Base-by-base conservation (phyloP, 2,888 invertebrate species). In the Synergus laeviventris region DNA sequence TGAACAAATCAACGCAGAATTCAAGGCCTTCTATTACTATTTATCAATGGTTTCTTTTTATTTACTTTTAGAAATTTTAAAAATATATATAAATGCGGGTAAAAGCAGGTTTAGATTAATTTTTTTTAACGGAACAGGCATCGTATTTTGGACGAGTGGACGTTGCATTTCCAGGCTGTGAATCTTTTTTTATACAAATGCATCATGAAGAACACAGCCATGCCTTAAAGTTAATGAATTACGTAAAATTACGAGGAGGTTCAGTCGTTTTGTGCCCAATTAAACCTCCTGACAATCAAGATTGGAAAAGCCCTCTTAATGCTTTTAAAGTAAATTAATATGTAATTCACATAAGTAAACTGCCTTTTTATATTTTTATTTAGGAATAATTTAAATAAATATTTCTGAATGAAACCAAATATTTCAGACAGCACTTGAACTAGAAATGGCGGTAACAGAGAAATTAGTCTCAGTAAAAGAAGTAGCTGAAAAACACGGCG, bases 11-110 rank as follows among this genome's bases (percentile, higher is more conserved):
- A 91, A 92, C 82, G 88, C 91, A 75, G 94, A 94, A 88, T 90
- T 94, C 16, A 92, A 92, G 80, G 94, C 94, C 21, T 92, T 92
- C 81, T 94, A 93, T 87, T 91, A 92, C 73, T 94, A 94, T 87
- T 88, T 94, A 80, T 92, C 93, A 12, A 93, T 94, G 93, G 92
- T 94, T 89, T 86, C 31, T 56, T 74, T 36, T 54, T 62, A 76
- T 42, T 3, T 56, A 56, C 49, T 59, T 74, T 66, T 14, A 61
- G 1, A 18, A 38, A 62, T 18, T 9, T 11, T 18, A 21, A 64
- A 64, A 12, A 42, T 42, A 24, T 45, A 18, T 7, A 12, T 2
- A 11, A 21, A 39, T 18, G 12, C 4, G 1, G 3, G 3, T 56
- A 2, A 11, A 21, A 12, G 12, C 5, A 16, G n/a, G 45, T 31